Evolutionary conservation across 2,113 vertebrate genomes (phyloP), one percentile per base, ranked within the genome.

Genomic region (Octodon degus): DNA sequence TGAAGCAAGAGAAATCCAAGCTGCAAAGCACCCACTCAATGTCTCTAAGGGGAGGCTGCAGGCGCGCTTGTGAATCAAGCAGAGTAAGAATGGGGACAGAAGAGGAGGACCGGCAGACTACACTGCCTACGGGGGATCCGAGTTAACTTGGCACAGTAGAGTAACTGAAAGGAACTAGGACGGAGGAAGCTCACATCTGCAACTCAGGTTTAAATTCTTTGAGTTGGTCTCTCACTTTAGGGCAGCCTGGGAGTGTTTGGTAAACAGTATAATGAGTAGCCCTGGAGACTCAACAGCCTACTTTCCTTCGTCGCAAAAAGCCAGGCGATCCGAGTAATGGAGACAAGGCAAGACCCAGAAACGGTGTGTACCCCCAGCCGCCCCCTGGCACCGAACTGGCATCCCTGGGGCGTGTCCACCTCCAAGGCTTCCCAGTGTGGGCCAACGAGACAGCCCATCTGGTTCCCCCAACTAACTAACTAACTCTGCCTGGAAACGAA

Each of bases 261-360:
- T 92, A 68, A 97, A 96, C 13, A 63, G 40, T 10, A 22, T 83
- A 82, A 95, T 82, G 62, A 86, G 67, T 86, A 96, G 72, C 81
- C 85, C 5, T 88, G 96, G 93, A 92, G 95, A 90, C 43, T 40
- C 34, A 30, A 50, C 81, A 77, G 90, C 86, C 81, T 62, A 62
- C 55, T 55, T 76, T 30, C 79, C 67, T 76, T 37, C 27, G 68
- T 74, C 95, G 67, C 96, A 72, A 67, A 93, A 62, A 80, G 76
- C 19, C 76, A 53, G 72, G 60, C 9, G 85, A 19, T 65, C 1
- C 4, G 5, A 12, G 17, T 10, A 37, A 34, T 79, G 74, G 55
- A 74, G 50, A 82, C 30, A 22, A 24, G 70, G 7, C 30, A 11
- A 79, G 77, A 40, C 22, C 43, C 65, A 55, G 76, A 74, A 82